These are phyloP conservation scores for Malacoctenus gilli DNA, from an alignment of 2,797 vertebrate genomes.

Conservation along the genomic window DNA sequence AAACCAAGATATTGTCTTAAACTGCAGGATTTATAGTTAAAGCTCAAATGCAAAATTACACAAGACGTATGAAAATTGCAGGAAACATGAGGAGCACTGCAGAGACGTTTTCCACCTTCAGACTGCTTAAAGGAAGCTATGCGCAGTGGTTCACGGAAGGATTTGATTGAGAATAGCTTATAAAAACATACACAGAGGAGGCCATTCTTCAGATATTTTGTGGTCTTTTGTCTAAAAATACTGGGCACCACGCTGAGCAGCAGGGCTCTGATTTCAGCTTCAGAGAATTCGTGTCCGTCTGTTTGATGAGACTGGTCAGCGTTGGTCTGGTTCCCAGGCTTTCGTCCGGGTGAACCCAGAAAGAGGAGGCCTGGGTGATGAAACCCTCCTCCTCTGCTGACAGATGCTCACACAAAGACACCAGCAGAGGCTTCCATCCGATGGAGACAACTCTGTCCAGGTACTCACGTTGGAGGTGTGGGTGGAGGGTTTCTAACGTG, in stretches of 20 bases:
- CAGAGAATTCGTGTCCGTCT: conserved; percentile 30
- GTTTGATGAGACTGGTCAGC: conserved; percentile 37
- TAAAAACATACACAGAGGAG: neutral
- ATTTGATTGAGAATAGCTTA: neutral
- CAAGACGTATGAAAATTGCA: neutral
- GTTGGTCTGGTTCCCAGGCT: conserved; percentile 57
- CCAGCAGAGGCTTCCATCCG: conserved; percentile 35
- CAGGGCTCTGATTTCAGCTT: conserved; percentile 51
- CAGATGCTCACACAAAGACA: conserved; percentile 62
- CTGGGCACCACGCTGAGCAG: conserved; percentile 11
- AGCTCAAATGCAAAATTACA: neutral
- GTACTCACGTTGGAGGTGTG: neutral
- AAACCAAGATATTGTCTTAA: too few relatives aligned
- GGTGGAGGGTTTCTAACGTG: too few relatives aligned
- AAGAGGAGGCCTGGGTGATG: conserved; percentile 45
- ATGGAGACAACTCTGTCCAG: conserved; percentile 24
- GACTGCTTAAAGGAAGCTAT: neutral
- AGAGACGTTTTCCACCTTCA: too few relatives aligned
- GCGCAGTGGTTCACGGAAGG: conserved; percentile 4
- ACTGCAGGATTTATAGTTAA: neutral
- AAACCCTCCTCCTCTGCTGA: conserved; percentile 67
- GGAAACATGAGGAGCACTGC: too few relatives aligned
- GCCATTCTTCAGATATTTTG: too few relatives aligned
- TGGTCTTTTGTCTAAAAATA: too few relatives aligned
- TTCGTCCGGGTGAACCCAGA: conserved; percentile 41